phyloP scores from a whole-genome alignment of 2,888 invertebrate genomes.

The Sinhomidia bicolor region DNA sequence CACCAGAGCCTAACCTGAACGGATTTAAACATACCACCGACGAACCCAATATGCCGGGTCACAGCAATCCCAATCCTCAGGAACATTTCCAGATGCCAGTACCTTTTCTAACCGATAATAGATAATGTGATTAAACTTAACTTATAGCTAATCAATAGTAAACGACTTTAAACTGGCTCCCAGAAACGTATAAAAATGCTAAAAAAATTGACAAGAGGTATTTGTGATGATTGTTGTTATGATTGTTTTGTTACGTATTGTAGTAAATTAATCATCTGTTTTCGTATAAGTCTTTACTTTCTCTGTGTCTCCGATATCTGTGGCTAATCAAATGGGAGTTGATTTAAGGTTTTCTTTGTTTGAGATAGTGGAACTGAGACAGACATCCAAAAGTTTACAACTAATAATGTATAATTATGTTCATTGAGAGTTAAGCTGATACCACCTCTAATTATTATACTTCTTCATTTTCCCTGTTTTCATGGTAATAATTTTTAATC shows the following conservation, averaged over 20 bases:
- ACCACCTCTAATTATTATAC: background rate
- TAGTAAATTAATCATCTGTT: too few species aligned
- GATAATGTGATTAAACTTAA: background rate
- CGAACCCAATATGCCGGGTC: background rate
- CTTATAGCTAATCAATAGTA: background rate
- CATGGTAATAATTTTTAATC: conserved; percentile 26
- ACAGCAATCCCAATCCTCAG: background rate
- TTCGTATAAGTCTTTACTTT: too few species aligned
- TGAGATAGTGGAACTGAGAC: background rate
- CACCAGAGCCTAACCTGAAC: background rate
- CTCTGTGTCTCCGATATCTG: too few species aligned
- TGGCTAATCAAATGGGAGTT: background rate
- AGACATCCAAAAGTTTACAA: too few species aligned
- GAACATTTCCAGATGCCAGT: conserved; percentile 50
- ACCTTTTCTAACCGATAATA: background rate
- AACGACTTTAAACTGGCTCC: background rate
- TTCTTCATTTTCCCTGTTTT: conserved; percentile 3
- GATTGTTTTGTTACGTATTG: too few species aligned
- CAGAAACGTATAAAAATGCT: too few species aligned
- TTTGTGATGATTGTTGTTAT: too few species aligned
- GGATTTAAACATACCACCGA: background rate
- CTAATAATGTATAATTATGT: background rate
- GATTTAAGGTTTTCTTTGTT: background rate
- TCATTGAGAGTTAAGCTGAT: too few species aligned
- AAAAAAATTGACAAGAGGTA: too few species aligned